Evolutionary conservation across 2,888 invertebrate genomes (phyloP), one percentile per base, ranked within the genome.

Genomic region (Nasonovia ribisnigri): DNA sequence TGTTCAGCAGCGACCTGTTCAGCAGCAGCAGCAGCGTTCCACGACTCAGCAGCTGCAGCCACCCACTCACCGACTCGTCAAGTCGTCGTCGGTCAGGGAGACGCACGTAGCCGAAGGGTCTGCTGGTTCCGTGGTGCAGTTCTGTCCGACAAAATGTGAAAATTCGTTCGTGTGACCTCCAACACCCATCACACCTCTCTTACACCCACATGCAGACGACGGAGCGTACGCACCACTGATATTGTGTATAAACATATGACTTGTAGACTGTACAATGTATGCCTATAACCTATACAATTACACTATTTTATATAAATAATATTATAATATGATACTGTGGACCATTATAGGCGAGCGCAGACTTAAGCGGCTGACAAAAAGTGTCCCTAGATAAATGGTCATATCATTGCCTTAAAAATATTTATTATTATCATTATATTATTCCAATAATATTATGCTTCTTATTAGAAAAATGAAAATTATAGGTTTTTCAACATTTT

Each of bases 161-260:
- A 93, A 93, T 36, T 60, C 93, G 36, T 93, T 86, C 84, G 93
- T 93, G 60, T 93, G 86, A 93, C 24, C 29, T 4, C 24, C 16
- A 13, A 36, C 77, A 26, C 26, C 26, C 57, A 26, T 26, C 26
- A 0, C 10, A 57, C 26, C 26, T 26, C 1, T 8, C 26, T n/a
- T n/a, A n/a, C 57, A 3, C 36, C 36, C 36, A 8, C 36, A 11
- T 20, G 20, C 77, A 20, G 77, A 13, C 13, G n/a, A 6, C n/a
- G 67, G 4, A 13, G 1, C 16, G 67, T 24, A 11, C 11, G 11
- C 60, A 29, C 2, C 57, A 0, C 26, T 26, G 26, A 26, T 26
- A 2, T 26, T 57, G 24, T 26, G 13, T 60, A 4, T 1, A n/a
- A 36, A 77, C 16, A 77, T 20, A 77, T 36, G 36, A 77, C 20